phyloP scores from a whole-genome alignment of 2,888 invertebrate species.

The Agrilus mali region DNA sequence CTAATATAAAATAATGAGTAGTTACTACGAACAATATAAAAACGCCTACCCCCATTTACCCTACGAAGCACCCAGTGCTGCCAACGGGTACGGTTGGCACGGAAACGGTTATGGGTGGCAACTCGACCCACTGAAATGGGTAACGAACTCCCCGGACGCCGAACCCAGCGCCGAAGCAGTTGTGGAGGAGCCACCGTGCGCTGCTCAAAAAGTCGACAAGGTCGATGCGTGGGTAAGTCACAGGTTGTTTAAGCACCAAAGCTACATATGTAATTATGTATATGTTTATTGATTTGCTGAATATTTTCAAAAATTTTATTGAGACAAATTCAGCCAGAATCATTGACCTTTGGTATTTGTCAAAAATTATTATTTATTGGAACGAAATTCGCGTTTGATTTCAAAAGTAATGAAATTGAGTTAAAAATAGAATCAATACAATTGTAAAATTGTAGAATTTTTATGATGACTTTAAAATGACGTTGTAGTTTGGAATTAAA shows the following conservation, averaged over 20 bases:
- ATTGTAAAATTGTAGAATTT: no score
- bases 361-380: not conserved
- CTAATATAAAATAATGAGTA: constrained; percentile 8
- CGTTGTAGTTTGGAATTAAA: no score
- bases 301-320: not conserved
- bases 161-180: constrained; percentile 12
- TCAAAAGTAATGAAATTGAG: not conserved
- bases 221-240: constrained; percentile 28
- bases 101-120: constrained; percentile 35
- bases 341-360: not conserved
- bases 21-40: constrained; percentile 28
- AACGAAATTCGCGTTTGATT: not conserved
- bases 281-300: not conserved
- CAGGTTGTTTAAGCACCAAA: not conserved
- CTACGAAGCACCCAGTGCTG: constrained; percentile 29
- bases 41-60: constrained; percentile 30
- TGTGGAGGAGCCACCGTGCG: constrained; percentile 28
- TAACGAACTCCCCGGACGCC: constrained; percentile 19
- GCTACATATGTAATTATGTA: no score
- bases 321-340: not conserved
- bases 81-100: constrained; percentile 34
- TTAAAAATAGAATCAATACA: no score
- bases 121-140: constrained; percentile 29
- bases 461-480: no score
- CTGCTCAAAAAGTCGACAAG: constrained; percentile 27